These are phyloP conservation scores for Halictus rubicundus DNA, from an alignment of 1,140 invertebrate species.

Conservation along the genomic window DNA sequence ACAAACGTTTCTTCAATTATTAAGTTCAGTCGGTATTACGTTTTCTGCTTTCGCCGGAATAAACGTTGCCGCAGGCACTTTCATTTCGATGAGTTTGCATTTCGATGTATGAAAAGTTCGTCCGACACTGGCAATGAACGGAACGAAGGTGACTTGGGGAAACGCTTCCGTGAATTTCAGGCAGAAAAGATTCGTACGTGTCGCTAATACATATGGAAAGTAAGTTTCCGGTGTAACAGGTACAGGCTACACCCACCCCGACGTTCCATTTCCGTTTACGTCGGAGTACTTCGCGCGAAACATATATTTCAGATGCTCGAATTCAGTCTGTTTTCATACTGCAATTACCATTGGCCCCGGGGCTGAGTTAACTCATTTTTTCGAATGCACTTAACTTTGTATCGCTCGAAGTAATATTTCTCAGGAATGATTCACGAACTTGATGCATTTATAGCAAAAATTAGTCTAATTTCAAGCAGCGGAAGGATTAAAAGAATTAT, in stretches of 20 bases:
- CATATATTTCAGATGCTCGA: slow-evolving; percentile 33
- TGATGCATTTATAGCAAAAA: no score
- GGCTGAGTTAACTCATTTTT: slow-evolving; percentile 7
- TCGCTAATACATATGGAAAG: slow-evolving; percentile 29
- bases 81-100: not conserved
- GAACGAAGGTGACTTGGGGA: not conserved
- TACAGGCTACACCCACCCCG: no score
- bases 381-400: not conserved
- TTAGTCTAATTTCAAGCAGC: no score
- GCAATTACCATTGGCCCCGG: slow-evolving; percentile 6
- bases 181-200: not conserved
- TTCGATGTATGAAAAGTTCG: not conserved
- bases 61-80: not conserved
- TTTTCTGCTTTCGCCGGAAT: not conserved
- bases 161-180: not conserved
- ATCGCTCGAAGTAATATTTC: not conserved
- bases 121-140: not conserved
- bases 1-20: not conserved
- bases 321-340: slow-evolving; percentile 26
- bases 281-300: slow-evolving; percentile 8
- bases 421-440: no score
- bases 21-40: not conserved
- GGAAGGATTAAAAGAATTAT: no score
- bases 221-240: slow-evolving; percentile 16
- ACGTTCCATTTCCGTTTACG: slow-evolving; percentile 15